phyloP scores from a whole-genome alignment of 2,888 invertebrate species.

The Calliopum simillimum region DNA sequence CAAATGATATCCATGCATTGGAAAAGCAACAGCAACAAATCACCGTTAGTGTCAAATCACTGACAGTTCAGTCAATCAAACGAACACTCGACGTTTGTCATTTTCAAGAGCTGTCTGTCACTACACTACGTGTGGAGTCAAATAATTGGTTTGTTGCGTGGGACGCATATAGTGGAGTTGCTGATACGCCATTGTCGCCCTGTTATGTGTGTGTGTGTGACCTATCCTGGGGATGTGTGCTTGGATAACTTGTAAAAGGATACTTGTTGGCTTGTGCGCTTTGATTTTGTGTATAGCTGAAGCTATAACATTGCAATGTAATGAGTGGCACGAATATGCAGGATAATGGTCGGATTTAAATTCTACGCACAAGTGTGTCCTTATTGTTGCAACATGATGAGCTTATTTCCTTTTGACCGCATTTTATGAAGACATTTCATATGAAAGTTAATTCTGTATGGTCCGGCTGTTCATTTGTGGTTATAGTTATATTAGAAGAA shows the following conservation, averaged over 20 bases:
- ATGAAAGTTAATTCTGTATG: no score
- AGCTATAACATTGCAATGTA: no score
- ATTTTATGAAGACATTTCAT: no score
- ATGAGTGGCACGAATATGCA: neutral
- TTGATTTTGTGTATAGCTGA: no score
- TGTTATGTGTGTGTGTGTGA: neutral
- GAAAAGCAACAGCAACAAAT: slow-evolving; percentile 39
- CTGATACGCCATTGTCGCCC: neutral
- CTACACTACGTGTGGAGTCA: slow-evolving; percentile 2
- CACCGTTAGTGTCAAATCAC: slow-evolving; percentile 49
- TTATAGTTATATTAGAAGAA: no score
- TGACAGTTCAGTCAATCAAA: slow-evolving; percentile 41
- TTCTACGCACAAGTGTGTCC: neutral
- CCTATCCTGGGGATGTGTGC: neutral
- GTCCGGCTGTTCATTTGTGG: no score
- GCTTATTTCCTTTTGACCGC: no score
- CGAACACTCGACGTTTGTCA: slow-evolving; percentile 28
- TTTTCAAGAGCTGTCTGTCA: slow-evolving; percentile 2
- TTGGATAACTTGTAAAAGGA: neutral
- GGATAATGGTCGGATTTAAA: neutral
- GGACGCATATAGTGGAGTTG: neutral
- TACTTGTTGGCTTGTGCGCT: neutral
- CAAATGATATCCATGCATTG: neutral
- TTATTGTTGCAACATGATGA: no score
- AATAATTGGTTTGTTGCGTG: slow-evolving; percentile 14